Evolutionary conservation across 1,140 invertebrate genomes (phyloP).

Genomic region (Macrostomum lignano): DNA sequence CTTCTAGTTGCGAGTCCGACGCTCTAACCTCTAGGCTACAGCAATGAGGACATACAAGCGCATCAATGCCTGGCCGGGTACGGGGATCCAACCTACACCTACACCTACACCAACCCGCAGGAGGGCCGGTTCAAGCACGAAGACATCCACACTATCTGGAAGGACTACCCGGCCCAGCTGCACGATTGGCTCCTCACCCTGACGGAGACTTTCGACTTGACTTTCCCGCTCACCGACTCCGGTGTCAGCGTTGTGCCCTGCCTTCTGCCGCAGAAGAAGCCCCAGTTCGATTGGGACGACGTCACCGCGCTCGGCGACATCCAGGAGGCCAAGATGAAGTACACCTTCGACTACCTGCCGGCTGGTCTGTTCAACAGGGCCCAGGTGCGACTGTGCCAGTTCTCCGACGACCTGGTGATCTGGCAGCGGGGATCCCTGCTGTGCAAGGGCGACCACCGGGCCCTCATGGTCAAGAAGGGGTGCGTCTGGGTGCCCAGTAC

Average conservation of each 20-base stretch:
- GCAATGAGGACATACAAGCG: too few species aligned
- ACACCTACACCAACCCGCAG: too few species aligned
- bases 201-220: constrained; percentile 25
- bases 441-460: constrained; percentile 19
- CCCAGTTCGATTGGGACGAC: constrained; percentile 15
- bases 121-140: constrained; percentile 15
- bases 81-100: too few species aligned
- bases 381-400: constrained; percentile 21
- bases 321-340: constrained; percentile 15
- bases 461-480: constrained; percentile 15
- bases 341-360: constrained; percentile 19
- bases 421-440: constrained; percentile 23
- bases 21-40: too few species aligned
- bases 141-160: constrained; percentile 18
- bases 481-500: too few species aligned
- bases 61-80: too few species aligned
- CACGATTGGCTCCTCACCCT: constrained; percentile 21
- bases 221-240: constrained; percentile 15
- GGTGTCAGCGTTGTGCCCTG: constrained; percentile 21
- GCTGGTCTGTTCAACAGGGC: constrained; percentile 25
- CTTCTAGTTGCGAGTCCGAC: too few species aligned
- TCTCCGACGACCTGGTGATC: constrained; percentile 16
- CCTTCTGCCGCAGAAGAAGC: constrained; percentile 14
- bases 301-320: constrained; percentile 9
- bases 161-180: constrained; percentile 12